These are phyloP conservation scores for Teleiodes luculella DNA, from an alignment of 2,888 invertebrate genomes.

Conservation along the genomic window DNA sequence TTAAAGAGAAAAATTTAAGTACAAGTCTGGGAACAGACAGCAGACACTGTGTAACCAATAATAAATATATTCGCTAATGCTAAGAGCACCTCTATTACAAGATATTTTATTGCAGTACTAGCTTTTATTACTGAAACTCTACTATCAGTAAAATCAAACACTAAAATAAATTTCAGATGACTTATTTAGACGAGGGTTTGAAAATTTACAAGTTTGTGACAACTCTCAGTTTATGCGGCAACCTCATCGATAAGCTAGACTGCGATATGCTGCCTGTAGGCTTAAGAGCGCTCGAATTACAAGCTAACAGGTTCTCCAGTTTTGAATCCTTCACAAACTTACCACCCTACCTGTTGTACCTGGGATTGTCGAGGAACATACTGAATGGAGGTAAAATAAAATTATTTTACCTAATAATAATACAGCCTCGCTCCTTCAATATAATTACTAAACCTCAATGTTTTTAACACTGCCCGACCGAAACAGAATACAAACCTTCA, in stretches of 20 bases:
- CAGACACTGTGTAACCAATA: no score
- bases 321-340: constrained; percentile 47
- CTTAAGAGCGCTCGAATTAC: constrained; percentile 67
- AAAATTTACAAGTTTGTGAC: constrained; percentile 54
- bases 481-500: no score
- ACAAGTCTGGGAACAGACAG: no score
- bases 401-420: no score
- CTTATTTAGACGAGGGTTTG: constrained; percentile 59
- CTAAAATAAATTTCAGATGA: constrained; percentile 56
- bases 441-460: no score
- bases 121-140: no score
- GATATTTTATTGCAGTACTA: no score
- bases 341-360: constrained; percentile 61
- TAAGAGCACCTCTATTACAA: no score
- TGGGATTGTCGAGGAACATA: constrained; percentile 75
- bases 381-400: constrained; percentile 44
- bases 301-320: constrained; percentile 62
- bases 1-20: neutral
- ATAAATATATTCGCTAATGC: no score
- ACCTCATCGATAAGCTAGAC: constrained; percentile 49
- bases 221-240: constrained; percentile 67
- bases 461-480: no score
- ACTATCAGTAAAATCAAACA: no score
- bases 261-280: constrained; percentile 53
- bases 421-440: no score